These are phyloP conservation scores for Andricus curvator DNA, from an alignment of 2,888 invertebrate genomes.

Conservation along the genomic window DNA sequence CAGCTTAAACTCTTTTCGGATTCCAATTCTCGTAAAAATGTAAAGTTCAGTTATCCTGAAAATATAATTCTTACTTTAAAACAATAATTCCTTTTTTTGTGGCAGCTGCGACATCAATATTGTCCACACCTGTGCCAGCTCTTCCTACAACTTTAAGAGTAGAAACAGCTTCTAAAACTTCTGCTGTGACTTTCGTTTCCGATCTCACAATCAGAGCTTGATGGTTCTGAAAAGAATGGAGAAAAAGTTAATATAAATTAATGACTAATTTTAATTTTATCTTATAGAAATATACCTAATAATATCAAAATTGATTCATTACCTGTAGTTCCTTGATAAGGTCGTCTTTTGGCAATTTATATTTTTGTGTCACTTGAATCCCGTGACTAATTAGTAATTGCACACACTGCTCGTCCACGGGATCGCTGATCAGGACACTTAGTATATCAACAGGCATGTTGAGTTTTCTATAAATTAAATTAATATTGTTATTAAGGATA, in stretches of 20 bases:
- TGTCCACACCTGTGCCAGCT: conserved; percentile 99
- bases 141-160: conserved; percentile 93
- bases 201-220: conserved; percentile 96
- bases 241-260: not conserved
- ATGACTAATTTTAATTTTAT: not conserved
- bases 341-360: conserved; percentile 88
- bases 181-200: conserved; percentile 95
- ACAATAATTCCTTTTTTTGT: conserved; percentile 92
- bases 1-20: too few relatives aligned
- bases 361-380: conserved; percentile 88
- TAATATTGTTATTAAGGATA: not conserved
- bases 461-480: not conserved
- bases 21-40: too few relatives aligned
- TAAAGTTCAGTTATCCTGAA: not conserved
- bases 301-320: conserved; percentile 65
- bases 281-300: not conserved
- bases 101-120: conserved; percentile 94
- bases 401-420: conserved; percentile 92
- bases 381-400: conserved; percentile 88
- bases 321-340: conserved; percentile 91
- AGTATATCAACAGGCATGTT: conserved; percentile 79
- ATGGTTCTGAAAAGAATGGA: conserved; percentile 84
- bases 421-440: conserved; percentile 94
- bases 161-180: conserved; percentile 87
- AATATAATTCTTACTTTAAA: conserved; percentile 87